Base-by-base conservation (phyloP, 2,888 invertebrate genomes). In the Blastobasis adustella region DNA sequence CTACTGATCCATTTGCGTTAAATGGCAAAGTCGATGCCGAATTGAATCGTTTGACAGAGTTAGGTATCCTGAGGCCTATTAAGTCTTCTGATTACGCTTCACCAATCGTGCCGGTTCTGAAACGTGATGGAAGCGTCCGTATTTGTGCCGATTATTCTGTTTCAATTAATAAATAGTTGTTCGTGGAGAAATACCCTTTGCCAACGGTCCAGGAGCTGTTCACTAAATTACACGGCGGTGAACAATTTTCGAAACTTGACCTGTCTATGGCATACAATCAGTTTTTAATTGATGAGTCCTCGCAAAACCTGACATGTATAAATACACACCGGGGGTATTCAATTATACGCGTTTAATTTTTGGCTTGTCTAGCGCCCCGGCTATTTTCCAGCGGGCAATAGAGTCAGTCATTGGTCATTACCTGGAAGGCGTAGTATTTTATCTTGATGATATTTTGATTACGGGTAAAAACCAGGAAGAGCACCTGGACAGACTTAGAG, bases 211-310 rank as follows among this genome's bases (percentile, higher is more conserved):
- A n/a, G n/a, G n/a, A n/a, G n/a, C n/a, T n/a, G n/a, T n/a, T n/a
- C n/a, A n/a, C n/a, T n/a, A n/a, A n/a, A n/a, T n/a, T n/a, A n/a
- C n/a, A n/a, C n/a, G n/a, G n/a, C n/a, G n/a, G n/a, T n/a, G n/a
- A n/a, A n/a, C n/a, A n/a, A n/a, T n/a, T n/a, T n/a, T n/a, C n/a
- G n/a, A n/a, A n/a, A n/a, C n/a, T n/a, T n/a, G n/a, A n/a, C n/a
- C n/a, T n/a, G n/a, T n/a, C n/a, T n/a, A n/a, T n/a, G n/a, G n/a
- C 58, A 0, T 60, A 61, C 37, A 56, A 54, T 7, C 61, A 59
- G 42, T 54, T 57, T 38, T 3, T 46, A 3, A 44, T 59, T 40
- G 52, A 58, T 5, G 56, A 56, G 6, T 45, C 44, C 23, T 55
- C 54, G 5, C 49, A 55, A 43, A 23, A 37, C 7, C 7, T 57